Base-by-base conservation (phyloP, 1,140 invertebrate species). In the Macrostomum lignano region DNA sequence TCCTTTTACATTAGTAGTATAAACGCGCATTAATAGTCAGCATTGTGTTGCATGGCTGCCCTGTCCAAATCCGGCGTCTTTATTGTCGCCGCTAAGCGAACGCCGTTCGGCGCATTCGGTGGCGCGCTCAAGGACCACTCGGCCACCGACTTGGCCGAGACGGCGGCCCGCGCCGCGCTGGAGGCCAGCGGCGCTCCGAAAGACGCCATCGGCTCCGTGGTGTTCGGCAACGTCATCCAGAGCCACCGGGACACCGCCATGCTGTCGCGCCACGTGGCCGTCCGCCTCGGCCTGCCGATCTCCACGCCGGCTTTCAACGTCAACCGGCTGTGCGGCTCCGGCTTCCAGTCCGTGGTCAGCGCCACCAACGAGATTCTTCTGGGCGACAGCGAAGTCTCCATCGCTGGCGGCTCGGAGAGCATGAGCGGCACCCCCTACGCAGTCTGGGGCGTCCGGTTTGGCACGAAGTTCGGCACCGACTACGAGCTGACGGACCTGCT, bases 21-120 rank as follows among this genome's bases (percentile, higher is more conserved):
- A n/a, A n/a, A n/a, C n/a, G n/a, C n/a, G n/a, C n/a, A n/a, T n/a
- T n/a, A n/a, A n/a, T n/a, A n/a, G n/a, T n/a, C n/a, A n/a, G n/a
- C n/a, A n/a, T n/a, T n/a, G n/a, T n/a, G n/a, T n/a, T n/a, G n/a
- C n/a, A n/a, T n/a, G n/a, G n/a, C n/a, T n/a, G n/a, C n/a, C n/a
- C n/a, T n/a, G n/a, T n/a, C n/a, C n/a, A 24, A 28, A 15, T 28
- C 5, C 15, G 79, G 75, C 51, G 67, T 94, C 40, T 93, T 81
- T 52, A 78, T 96, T 60, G 75, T 94, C 31, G 78, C 73, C 46
- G 82, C 84, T 5, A 94, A 93, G 52, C 66, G 88, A 33, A 94
- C 86, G n/a, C 74, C 88, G n/a, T 93, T 94, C 64, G 88, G 88
- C 25, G 73, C 82, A 11, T 88, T 76, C 61, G 84, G 84, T 20